phyloP scores from a whole-genome alignment of 2,797 vertebrate species.

The Choloepus didactylus region DNA sequence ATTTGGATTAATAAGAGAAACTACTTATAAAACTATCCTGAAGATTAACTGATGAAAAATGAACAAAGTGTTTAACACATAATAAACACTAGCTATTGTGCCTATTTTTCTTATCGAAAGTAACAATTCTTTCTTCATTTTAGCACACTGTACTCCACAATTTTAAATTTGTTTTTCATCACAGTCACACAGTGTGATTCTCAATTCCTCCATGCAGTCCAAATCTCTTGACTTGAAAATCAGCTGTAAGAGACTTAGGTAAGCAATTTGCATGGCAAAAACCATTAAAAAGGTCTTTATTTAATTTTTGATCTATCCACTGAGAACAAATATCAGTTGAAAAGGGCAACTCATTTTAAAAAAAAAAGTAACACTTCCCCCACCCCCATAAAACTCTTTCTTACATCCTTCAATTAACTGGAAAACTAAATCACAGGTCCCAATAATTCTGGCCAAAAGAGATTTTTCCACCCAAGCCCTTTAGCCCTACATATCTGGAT shows the following conservation, averaged over 20 bases:
- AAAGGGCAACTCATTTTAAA: neutral
- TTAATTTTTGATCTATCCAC: neutral
- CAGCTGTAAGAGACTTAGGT: neutral
- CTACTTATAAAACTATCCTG: neutral
- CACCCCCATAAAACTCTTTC: constrained; percentile 51
- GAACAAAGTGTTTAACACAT: neutral
- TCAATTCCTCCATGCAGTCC: neutral
- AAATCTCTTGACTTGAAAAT: constrained; percentile 55
- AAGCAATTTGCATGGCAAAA: constrained; percentile 36
- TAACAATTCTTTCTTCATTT: constrained; percentile 24
- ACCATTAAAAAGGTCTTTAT: neutral
- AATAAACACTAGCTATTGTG: neutral
- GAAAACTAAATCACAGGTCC: constrained; percentile 13
- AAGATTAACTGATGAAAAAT: constrained; percentile 36
- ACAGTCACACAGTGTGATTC: constrained; percentile 19
- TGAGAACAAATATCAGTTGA: constrained; percentile 25
- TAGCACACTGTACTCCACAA: constrained; percentile 3
- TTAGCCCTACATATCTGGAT: neutral
- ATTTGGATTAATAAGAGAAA: constrained; percentile 23
- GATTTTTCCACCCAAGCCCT: neutral
- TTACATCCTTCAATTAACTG: neutral
- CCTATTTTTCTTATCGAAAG: constrained; percentile 3
- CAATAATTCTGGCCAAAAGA: constrained; percentile 28
- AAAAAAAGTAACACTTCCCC: neutral
- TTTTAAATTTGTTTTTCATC: constrained; percentile 35